Evolutionary conservation across 2,888 invertebrate species (phyloP), one percentile per base, ranked within the genome.

Genomic region (Frankliniella intonsa): DNA sequence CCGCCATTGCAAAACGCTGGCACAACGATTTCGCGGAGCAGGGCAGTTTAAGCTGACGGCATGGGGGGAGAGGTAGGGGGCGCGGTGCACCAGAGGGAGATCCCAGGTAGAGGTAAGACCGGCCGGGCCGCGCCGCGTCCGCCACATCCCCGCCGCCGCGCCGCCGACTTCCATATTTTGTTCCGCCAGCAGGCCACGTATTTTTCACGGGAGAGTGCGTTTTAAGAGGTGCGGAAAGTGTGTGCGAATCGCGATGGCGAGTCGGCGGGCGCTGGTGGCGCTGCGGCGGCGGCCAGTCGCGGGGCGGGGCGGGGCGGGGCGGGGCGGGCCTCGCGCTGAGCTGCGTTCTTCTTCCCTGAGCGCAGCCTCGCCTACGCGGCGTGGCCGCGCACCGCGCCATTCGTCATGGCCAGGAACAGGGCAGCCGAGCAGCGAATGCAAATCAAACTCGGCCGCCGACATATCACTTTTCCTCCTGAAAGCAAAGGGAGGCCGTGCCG

Each of bases 191-290:
- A 62, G 62, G 62, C 62, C 62, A n/a, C 62, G 69, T 25, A 76
- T 76, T 76, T 76, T 76, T 76, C 69, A 76, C 69, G 69, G 69
- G 22, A 76, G 69, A 76, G 22, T 76, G 69, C 69, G 69, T 76
- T 76, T 76, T 76, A 76, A 76, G 69, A 76, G 69, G 69, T 25
- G 69, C 69, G 69, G 69, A 76, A 76, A 76, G 69, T 76, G 22
- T 76, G 22, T 76, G 69, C 69, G 69, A 76, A 76, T 22, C 69
- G 69, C 69, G 62, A 62, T 62, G 62, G n/a, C 38, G 38, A 38
- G 38, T 38, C 17, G 69, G 69, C 69, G 69, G 55, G 55, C 55
- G 55, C 55, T n/a, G n/a, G n/a, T n/a, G n/a, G 38, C 38, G 5
- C 38, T 38, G 38, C 38, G 38, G 38, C 38, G 38, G 38, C 38